These are phyloP conservation scores for Antigone vipio DNA, from an alignment of 2,113 vertebrate species.

Conservation along the genomic window DNA sequence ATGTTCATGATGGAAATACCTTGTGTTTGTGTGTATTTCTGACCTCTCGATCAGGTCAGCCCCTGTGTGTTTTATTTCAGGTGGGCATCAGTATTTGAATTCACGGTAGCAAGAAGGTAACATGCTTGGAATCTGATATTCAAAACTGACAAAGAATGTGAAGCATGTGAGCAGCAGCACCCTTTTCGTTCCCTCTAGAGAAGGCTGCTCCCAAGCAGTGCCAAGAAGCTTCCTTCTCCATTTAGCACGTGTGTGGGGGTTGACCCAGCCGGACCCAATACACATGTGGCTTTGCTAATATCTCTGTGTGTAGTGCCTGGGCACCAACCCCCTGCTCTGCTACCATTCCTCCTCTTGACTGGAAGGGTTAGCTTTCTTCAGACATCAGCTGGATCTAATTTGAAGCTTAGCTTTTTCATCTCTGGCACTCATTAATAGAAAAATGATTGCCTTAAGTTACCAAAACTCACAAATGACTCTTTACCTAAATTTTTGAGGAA, in stretches of 20 bases:
- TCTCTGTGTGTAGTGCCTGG: neutral
- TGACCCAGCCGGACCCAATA: neutral
- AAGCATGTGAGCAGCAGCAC: neutral
- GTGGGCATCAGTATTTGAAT: neutral
- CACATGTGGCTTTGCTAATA: neutral
- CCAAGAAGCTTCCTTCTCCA: neutral
- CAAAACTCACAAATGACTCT: neutral
- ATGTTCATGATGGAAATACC: neutral
- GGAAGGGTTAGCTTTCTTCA: neutral
- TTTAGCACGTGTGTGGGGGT: fast-evolving
- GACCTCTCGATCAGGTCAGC: neutral
- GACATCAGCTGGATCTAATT: neutral
- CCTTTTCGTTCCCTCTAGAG: fast-evolving
- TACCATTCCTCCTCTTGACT: neutral
- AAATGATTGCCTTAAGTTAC: neutral
- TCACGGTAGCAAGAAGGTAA: neutral
- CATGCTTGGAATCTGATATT: fast-evolving
- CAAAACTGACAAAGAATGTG: neutral
- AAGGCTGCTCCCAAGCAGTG: neutral
- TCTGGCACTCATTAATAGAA: neutral
- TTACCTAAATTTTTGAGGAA: neutral
- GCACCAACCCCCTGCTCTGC: neutral
- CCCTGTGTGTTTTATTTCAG: neutral
- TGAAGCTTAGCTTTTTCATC: neutral
- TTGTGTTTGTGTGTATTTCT: neutral